Percentiles rank a stretch among this genome's conserved stretches.
phyloP scores from a whole-genome alignment of 2,113 vertebrate species.

The Dinomys branickii region DNA sequence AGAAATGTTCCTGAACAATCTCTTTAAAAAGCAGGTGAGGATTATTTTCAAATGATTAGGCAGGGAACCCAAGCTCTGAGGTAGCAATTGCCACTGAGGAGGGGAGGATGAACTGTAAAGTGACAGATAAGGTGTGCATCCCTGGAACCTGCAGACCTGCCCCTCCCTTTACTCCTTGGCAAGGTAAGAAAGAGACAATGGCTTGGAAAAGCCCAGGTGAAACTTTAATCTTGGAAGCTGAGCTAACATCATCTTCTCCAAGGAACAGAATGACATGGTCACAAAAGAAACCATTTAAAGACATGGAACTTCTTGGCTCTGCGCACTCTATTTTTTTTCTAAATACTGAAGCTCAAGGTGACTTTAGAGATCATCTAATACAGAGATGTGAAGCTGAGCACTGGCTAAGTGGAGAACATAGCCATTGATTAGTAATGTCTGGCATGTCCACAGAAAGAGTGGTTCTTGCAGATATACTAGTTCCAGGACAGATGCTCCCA shows the following conservation, averaged over 20 bases:
- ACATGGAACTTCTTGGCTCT: not conserved
- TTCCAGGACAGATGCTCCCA: not conserved
- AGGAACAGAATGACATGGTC: not conserved
- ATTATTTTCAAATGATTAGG: not conserved
- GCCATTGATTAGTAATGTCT: conserved; percentile 11
- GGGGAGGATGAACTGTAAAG: not conserved
- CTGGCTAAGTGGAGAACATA: not conserved
- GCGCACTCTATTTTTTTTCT: not conserved
- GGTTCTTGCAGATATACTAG: not conserved
- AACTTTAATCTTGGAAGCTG: conserved; percentile 22
- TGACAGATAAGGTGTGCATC: not conserved
- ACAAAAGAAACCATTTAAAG: conserved; percentile 22
- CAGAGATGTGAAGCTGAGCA: not conserved
- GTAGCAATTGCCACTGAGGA: not conserved
- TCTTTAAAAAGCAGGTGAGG: not conserved
- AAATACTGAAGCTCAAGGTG: not conserved
- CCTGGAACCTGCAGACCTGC: not conserved
- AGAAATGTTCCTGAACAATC: not conserved
- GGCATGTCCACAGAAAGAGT: not conserved
- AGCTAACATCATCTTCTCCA: not conserved
- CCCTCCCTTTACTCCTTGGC: not conserved
- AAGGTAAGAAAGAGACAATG: not conserved
- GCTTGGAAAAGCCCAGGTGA: not conserved
- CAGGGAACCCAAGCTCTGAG: not conserved
- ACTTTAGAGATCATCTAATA: not conserved